Base-by-base conservation (phyloP, 2,888 invertebrate species). In the Ennomos fuscantarius region DNA sequence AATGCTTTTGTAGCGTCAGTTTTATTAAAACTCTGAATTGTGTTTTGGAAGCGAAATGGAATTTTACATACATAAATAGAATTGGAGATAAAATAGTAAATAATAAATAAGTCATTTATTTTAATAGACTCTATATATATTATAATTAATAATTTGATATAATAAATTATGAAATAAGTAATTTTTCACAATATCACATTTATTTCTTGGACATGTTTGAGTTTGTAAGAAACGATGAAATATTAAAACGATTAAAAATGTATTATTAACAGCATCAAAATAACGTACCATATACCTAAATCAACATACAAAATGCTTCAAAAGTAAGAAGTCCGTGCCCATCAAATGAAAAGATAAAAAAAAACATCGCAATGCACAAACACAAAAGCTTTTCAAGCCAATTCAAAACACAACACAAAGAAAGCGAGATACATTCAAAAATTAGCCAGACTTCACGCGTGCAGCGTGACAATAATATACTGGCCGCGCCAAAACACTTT, bases 1-100 rank as follows among this genome's bases (percentile, higher is more conserved):
- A 65, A 68, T 61, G 61, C 61, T 65, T 63, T 63, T 55, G 31
- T 37, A 35, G 45, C 40, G 43, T 9, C 42, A 39, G 48, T 47
- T 59, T 59, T 60, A 59, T 59, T 49, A 50, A 59, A 53, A 53
- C 36, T 47, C 31, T 6, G 41, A 49, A 53, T 49, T 53, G 34
- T 58, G 15, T 9, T 48, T 37, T 12, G 34, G 37, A 45, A 35
- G 44, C 10, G n/a, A 46, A 11, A 24, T 24, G 6, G 24, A 24
- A 24, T 24, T 24, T 24, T 24, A 24, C 24, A 24, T 5, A n/a
- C n/a, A n/a, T n/a, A n/a, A n/a, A n/a, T n/a, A n/a, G n/a, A n/a
- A n/a, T n/a, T n/a, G n/a, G n/a, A n/a, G n/a, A n/a, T n/a, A n/a
- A n/a, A n/a, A n/a, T n/a, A n/a, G n/a, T n/a, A n/a, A n/a, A n/a